These are phyloP conservation scores for Thyatira batis DNA, from an alignment of 2,888 invertebrate species.

Conservation along the genomic window DNA sequence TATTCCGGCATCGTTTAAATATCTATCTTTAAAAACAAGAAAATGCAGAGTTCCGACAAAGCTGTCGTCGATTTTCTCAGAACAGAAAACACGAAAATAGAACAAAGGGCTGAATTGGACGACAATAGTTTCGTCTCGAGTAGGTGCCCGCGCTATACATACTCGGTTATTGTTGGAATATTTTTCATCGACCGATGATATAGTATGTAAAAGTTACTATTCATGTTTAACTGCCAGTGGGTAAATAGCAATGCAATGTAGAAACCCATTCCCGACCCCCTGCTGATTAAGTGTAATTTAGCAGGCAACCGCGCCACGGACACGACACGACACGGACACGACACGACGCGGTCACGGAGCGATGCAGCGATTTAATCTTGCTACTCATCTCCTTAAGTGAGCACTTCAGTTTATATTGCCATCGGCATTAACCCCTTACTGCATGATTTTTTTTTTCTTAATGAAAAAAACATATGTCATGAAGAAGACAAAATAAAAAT, in stretches of 20 bases:
- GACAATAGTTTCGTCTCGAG: background rate
- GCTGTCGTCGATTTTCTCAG: background rate
- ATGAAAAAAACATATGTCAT: too few relatives aligned
- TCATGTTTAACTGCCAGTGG: background rate
- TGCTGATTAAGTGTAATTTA: background rate
- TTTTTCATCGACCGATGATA: too few relatives aligned
- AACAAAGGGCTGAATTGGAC: background rate
- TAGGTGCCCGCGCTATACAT: background rate
- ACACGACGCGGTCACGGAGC: background rate
- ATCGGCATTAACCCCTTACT: too few relatives aligned
- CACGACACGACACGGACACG: background rate
- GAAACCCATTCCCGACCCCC: background rate
- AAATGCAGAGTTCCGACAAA: background rate
- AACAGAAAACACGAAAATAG: background rate
- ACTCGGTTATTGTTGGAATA: background rate
- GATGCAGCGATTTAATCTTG: background rate
- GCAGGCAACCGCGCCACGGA: background rate
- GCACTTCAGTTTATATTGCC: background rate
- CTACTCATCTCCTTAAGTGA: background rate
- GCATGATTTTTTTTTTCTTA: too few relatives aligned
- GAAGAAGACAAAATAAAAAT: too few relatives aligned
- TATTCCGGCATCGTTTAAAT: too few relatives aligned
- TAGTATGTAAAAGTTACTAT: too few relatives aligned
- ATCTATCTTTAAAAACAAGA: background rate
- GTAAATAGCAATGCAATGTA: background rate